Percentiles rank a stretch among this genome's conserved stretches.
These are phyloP conservation scores for Hemaris fuciformis DNA, from an alignment of 2,888 invertebrate genomes.

Conservation along the genomic window DNA sequence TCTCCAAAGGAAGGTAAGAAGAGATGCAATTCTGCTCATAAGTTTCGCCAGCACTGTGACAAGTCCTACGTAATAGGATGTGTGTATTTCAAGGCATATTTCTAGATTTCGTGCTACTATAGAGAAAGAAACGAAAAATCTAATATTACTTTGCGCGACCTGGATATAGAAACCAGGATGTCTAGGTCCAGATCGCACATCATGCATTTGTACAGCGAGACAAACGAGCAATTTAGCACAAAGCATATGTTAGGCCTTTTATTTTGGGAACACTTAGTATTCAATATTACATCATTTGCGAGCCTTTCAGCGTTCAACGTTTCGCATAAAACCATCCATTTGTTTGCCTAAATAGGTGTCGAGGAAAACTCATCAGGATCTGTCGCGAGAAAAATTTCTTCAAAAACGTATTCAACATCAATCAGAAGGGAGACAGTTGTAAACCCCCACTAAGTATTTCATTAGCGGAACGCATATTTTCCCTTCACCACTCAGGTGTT, in stretches of 20 bases:
- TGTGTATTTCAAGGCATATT: no score
- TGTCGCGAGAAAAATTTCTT: constrained; percentile 22
- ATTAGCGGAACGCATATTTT: constrained; percentile 59
- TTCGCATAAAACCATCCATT: constrained; percentile 6
- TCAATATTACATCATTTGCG: background rate
- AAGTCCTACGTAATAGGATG: no score
- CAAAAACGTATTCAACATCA: constrained; percentile 37
- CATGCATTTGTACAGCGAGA: no score
- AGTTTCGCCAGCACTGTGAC: no score
- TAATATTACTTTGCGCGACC: no score
- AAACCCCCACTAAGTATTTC: constrained; percentile 56
- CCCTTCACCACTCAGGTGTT: constrained; percentile 35
- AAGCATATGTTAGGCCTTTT: background rate
- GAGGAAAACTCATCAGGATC: constrained; percentile 28
- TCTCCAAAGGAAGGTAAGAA: no score
- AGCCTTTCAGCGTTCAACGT: background rate
- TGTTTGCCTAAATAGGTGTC: background rate
- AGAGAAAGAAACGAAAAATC: no score
- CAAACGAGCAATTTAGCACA: no score
- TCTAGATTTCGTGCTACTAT: no score
- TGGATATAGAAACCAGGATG: no score
- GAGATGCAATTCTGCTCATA: no score
- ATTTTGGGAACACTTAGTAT: background rate
- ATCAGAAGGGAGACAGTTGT: constrained; percentile 55
- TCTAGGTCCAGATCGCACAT: no score